A percentile compares a stretch with the other conserved stretches of the same genome.
Evolutionary conservation across 2,113 vertebrate species (phyloP).

Genomic region (Variabilichromis moorii): DNA sequence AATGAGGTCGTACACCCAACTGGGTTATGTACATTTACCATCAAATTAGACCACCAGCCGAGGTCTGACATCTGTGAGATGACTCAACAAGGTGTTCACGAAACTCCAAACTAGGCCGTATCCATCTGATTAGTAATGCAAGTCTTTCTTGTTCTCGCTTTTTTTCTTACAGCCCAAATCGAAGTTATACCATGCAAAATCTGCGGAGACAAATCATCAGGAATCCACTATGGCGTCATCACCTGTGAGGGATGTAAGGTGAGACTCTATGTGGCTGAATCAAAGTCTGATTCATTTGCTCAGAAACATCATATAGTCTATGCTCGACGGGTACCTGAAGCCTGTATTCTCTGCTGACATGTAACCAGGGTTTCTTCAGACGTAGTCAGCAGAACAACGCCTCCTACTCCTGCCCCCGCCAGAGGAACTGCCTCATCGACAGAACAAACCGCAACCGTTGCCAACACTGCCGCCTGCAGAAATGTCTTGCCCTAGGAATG

Average conservation of each 20-base stretch:
- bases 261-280: slow-evolving; percentile 14
- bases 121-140: not conserved
- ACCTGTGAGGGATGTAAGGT: slow-evolving; percentile 99
- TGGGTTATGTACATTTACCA: not conserved
- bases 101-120: not conserved
- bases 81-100: not conserved
- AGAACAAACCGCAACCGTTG: slow-evolving; percentile 99
- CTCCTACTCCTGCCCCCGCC: slow-evolving; percentile 95
- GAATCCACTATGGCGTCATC: slow-evolving; percentile 99
- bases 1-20: not conserved
- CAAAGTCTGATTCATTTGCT: not conserved
- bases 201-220: slow-evolving; percentile 98
- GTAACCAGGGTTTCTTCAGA: slow-evolving; percentile 90
- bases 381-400: slow-evolving; percentile 99
- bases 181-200: slow-evolving; percentile 99
- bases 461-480: slow-evolving; percentile 98
- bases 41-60: slow-evolving; percentile 25
- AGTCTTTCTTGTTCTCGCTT: not conserved
- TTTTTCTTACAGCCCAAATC: slow-evolving; percentile 88
- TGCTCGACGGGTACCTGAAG: not conserved
- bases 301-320: not conserved
- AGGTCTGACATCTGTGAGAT: not conserved
- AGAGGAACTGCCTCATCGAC: slow-evolving; percentile 99
- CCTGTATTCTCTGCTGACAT: not conserved
- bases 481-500: slow-evolving; percentile 99